These are phyloP conservation scores for Zygaena filipendulae DNA, from an alignment of 2,888 invertebrate genomes.

Conservation along the genomic window DNA sequence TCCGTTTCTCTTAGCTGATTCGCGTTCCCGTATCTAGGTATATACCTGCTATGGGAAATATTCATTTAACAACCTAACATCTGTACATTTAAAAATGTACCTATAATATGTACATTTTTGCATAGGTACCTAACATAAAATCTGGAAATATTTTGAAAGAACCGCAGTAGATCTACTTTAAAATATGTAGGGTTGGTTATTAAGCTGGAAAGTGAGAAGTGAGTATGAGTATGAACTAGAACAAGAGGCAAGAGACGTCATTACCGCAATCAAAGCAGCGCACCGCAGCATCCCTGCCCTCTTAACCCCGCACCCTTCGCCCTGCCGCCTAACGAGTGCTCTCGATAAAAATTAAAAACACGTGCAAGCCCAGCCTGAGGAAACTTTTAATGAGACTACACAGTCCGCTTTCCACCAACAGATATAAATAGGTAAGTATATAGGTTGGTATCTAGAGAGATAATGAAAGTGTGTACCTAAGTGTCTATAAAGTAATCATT, in stretches of 20 bases:
- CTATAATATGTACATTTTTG: too few species aligned
- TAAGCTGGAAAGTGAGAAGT: too few species aligned
- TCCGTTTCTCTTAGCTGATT: conserved; percentile 26
- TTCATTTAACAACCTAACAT: too few species aligned
- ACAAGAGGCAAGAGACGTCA: conserved; percentile 48
- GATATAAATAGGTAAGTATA: conserved; percentile 19
- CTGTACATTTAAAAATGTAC: too few species aligned
- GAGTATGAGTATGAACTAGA: too few species aligned
- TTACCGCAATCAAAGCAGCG: conserved; percentile 66
- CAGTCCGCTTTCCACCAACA: conserved; percentile 37
- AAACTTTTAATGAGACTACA: conserved; percentile 68
- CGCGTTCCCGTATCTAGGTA: too few species aligned
- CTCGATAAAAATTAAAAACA: conserved; percentile 71
- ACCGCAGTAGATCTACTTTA: too few species aligned
- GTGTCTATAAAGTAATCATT: conserved; percentile 1
- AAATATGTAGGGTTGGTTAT: too few species aligned
- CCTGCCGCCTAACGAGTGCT: conserved; percentile 56
- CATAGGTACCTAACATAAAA: too few species aligned
- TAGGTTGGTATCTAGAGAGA: too few species aligned
- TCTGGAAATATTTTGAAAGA: too few species aligned
- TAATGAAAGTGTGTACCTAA: conserved; percentile 3
- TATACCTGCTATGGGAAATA: too few species aligned
- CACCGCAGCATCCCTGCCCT: conserved; percentile 33
- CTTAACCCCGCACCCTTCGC: conserved; percentile 15
- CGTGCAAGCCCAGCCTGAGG: conserved; percentile 65